phyloP scores from a whole-genome alignment of 2,888 invertebrate species.

The Platyscelio sp. region DNA sequence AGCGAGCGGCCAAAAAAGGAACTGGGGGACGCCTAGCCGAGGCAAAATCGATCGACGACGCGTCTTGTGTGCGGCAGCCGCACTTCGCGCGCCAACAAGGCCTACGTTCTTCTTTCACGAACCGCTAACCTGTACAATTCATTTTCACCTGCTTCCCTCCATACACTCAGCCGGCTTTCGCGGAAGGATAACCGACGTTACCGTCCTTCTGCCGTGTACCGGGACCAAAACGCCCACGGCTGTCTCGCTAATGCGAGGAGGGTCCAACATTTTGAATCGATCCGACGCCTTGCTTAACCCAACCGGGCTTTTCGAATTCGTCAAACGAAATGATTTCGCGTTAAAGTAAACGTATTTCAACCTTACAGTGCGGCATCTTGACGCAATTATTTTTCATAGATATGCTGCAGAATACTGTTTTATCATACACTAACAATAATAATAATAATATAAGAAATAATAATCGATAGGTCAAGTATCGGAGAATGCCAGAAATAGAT shows the following conservation, averaged over 20 bases:
- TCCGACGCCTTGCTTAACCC: constrained; percentile 21
- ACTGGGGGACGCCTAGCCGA: constrained; percentile 37
- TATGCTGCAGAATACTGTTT: too few species aligned
- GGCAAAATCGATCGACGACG: constrained; percentile 78
- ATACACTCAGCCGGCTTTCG: constrained; percentile 61
- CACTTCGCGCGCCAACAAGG: constrained; percentile 73
- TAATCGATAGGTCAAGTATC: too few species aligned
- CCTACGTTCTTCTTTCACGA: constrained; percentile 69
- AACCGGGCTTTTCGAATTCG: constrained; percentile 24
- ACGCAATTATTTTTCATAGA: too few species aligned
- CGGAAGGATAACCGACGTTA: constrained; percentile 66
- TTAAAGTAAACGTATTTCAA: too few species aligned
- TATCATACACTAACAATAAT: too few species aligned
- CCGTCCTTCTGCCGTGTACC: constrained; percentile 37
- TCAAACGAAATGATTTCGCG: constrained; percentile 27
- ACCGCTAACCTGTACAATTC: constrained; percentile 81
- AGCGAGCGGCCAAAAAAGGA: constrained; percentile 30
- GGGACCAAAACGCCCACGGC: constrained; percentile 59
- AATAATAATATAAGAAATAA: too few species aligned
- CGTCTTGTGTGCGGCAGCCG: constrained; percentile 77
- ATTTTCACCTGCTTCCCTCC: constrained; percentile 81
- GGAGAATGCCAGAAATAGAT: too few species aligned
- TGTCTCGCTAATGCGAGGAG: constrained; percentile 44
- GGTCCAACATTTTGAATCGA: constrained; percentile 43
- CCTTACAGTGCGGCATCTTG: too few species aligned